Percentiles rank a stretch among this genome's conserved stretches.
Conservation (phyloP, 2,797 vertebrate genomes). For the Poecilia gillii region DNA sequence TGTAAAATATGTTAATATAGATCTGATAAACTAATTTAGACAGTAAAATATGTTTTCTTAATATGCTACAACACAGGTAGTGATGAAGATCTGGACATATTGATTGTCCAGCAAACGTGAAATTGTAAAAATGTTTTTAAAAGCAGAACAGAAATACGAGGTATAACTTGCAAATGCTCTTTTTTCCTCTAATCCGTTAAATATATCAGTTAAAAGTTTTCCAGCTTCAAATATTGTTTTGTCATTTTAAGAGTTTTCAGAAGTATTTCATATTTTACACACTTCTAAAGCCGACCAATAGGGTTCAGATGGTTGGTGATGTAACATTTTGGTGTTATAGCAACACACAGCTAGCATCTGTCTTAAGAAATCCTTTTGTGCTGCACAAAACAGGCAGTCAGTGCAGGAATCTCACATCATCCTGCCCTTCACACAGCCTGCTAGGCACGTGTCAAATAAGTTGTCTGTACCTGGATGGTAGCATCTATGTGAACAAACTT, state of each 20-base stretch:
- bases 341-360: conserved; percentile 50
- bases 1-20: background rate
- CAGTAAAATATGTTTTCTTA: background rate
- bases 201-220: too few species aligned
- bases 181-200: background rate
- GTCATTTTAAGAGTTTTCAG: background rate
- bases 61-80: background rate
- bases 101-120: background rate
- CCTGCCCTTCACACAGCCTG: conserved; percentile 40
- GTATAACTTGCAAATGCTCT: background rate
- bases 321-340: conserved; percentile 52
- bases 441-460: conserved; percentile 33
- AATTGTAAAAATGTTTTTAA: background rate
- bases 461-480: conserved; percentile 32
- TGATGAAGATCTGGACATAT: background rate
- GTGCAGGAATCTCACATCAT: conserved; percentile 70
- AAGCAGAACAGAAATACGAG: background rate
- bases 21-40: background rate
- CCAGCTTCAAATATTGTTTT: too few species aligned
- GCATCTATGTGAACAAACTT: background rate
- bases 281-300: conserved; percentile 25
- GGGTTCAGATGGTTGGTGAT: conserved; percentile 54
- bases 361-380: conserved; percentile 50
- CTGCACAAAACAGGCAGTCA: conserved; percentile 42
- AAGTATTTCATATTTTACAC: background rate